These are phyloP conservation scores for Ardeotis arabs DNA, from an alignment of 2,113 vertebrate genomes.

Conservation along the genomic window DNA sequence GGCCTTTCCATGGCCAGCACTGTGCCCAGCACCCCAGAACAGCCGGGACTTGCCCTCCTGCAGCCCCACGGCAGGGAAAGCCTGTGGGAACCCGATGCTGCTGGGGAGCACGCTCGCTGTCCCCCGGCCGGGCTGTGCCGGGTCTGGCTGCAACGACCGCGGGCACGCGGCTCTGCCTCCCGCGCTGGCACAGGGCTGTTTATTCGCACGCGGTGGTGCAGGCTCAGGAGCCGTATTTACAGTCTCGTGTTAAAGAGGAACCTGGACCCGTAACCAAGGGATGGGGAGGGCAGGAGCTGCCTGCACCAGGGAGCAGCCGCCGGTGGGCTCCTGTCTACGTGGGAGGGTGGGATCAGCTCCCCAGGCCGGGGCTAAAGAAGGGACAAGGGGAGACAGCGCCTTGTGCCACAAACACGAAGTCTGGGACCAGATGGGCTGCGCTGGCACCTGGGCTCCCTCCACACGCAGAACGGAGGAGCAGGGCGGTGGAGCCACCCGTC, in stretches of 20 bases:
- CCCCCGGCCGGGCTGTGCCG: fast-evolving
- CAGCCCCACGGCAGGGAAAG: fast-evolving
- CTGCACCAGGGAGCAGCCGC: not conserved
- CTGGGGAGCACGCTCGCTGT: fast-evolving
- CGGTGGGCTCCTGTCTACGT: fast-evolving
- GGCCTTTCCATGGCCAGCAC: not conserved
- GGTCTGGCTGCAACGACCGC: fast-evolving
- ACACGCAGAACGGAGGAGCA: fast-evolving
- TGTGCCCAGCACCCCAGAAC: not conserved
- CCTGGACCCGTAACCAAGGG: not conserved
- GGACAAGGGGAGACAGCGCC: fast-evolving
- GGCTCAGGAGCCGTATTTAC: not conserved
- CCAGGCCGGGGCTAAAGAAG: not conserved
- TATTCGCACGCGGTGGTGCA: not conserved
- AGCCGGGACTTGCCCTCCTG: fast-evolving
- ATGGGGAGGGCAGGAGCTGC: not conserved
- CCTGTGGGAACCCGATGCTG: fast-evolving
- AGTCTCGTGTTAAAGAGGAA: not conserved
- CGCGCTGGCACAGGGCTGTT: not conserved
- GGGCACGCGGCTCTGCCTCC: not conserved
- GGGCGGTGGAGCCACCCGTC: fast-evolving
- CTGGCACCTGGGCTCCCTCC: not conserved
- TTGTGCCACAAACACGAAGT: fast-evolving
- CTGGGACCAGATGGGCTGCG: fast-evolving
- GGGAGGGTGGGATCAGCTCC: not conserved